Base-by-base conservation (phyloP, 1,140 invertebrate species). In the Pseudomyrmex cubaensis region DNA sequence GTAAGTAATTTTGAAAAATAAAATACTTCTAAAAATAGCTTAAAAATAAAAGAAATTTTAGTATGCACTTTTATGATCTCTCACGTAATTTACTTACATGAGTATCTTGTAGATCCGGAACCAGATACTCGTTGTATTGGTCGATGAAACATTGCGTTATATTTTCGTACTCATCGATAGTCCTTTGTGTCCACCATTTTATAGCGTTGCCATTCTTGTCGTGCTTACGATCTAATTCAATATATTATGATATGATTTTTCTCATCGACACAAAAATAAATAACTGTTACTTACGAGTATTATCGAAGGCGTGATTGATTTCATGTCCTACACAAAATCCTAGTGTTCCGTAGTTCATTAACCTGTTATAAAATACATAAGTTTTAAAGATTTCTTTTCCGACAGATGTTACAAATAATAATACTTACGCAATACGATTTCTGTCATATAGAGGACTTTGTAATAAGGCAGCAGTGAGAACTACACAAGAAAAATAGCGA, bases 351-450 rank as follows among this genome's bases (percentile, higher is more conserved):
- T 9, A 1, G 46, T 44, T 12, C 8, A 44, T 66, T 12, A 66
- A 46, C 12, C 35, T 12, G 48, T 46, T 66, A 66, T 5, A 17
- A 17, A 10, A 17, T 64, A 66, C 2, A 44, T 9, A 35, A 35
- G 5, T 64, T 64, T 10, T 17, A 12, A 7, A 20, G 46, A 35
- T 17, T 66, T 35, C 35, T 35, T 48, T 66, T 66, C 12, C 17
- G 12, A 66, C n/a, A 17, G n/a, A 20, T 4, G 17, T 64, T 25
- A 2, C 22, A 0, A 9, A 70, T n/a, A 12, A n/a, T 54, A 54
- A 25, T 70, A 70, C 67, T 70, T 54, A 70, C 67, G 20, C 15
- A n/a, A 50, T 20, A 54, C 22, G 67, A 54, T 54, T 52, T 70
- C 12, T n/a, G 10, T 25, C 22, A 0, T 70, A 70, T 13, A 70